Evolutionary conservation across 30 jellyfish, hydroid and myxozoan genomes (phyloP).

Genomic region (Mastigias papua): DNA sequence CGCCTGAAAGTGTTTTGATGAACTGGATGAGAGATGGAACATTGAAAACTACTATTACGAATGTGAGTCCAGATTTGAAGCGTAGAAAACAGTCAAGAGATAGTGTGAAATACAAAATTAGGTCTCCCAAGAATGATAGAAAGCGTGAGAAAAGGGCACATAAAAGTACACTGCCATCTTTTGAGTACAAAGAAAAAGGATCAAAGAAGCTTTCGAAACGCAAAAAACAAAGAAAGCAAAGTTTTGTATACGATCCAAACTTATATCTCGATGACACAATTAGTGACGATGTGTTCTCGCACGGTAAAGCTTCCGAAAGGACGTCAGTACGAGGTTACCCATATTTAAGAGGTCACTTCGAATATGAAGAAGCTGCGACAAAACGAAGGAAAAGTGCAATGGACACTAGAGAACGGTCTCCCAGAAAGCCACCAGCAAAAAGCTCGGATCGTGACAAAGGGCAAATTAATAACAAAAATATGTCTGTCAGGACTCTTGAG

Average conservation of each 20-base stretch:
- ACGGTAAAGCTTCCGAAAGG: constrained; percentile 5
- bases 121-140: not conserved
- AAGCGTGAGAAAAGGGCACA: not conserved
- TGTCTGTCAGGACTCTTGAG: not conserved
- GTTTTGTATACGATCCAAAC: not conserved
- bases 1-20: constrained; percentile 67
- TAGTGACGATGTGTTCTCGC: constrained; percentile 9
- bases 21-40: constrained; percentile 64
- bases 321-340: constrained; percentile 62
- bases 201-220: not conserved
- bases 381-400: constrained; percentile 24
- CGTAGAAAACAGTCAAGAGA: not conserved
- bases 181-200: not conserved
- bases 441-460: not conserved
- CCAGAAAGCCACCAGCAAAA: not conserved
- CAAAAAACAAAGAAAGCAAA: not conserved
- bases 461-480: not conserved
- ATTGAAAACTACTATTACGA: constrained; percentile 11
- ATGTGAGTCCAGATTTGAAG: constrained; percentile 11
- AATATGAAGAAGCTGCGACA: constrained; percentile 62
- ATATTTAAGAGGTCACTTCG: constrained; percentile 44
- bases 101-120: not conserved
- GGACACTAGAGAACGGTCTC: not conserved
- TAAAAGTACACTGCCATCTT: not conserved
- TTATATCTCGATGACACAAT: constrained; percentile 4